These are phyloP conservation scores for Orthosia gothica DNA, from an alignment of 2,888 invertebrate species.

Conservation along the genomic window DNA sequence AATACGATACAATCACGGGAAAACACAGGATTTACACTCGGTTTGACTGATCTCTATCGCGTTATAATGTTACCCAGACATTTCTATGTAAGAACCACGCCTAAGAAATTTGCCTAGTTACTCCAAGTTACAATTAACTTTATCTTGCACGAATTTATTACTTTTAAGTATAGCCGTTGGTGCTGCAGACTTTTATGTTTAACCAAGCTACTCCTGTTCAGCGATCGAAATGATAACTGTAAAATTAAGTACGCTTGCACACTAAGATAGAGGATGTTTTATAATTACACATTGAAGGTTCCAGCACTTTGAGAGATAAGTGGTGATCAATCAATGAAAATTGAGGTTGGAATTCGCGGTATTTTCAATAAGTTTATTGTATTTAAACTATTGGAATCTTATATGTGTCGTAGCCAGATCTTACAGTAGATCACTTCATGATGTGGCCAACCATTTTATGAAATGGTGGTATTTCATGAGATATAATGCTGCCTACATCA, in stretches of 20 bases:
- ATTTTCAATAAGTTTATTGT: neutral
- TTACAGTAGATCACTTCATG: too few species aligned
- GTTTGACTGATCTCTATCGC: conserved; percentile 75
- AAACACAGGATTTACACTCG: conserved; percentile 74
- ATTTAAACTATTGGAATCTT: too few species aligned
- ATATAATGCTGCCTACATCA: too few species aligned
- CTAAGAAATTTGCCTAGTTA: conserved; percentile 43
- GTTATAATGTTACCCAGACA: conserved; percentile 42
- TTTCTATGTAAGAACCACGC: conserved; percentile 28
- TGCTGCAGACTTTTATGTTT: conserved; percentile 37
- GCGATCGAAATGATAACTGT: conserved; percentile 47
- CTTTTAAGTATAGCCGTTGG: conserved; percentile 56
- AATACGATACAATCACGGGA: conserved; percentile 82
- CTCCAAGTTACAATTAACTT: conserved; percentile 50
- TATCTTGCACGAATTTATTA: conserved; percentile 55
- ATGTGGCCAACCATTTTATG: too few species aligned
- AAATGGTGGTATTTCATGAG: too few species aligned
- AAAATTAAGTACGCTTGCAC: conserved; percentile 26
- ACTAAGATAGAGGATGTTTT: conserved; percentile 31
- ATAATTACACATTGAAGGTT: conserved; percentile 28
- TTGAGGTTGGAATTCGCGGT: neutral
- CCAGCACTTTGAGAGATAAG: neutral
- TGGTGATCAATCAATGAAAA: too few species aligned
- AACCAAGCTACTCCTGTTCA: conserved; percentile 26
- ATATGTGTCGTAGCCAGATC: too few species aligned